A percentile compares a stretch with the other conserved stretches of the same genome.
phyloP scores from a whole-genome alignment of 92 coral and sea anemone species.

The Epizoanthus scotinus region DNA sequence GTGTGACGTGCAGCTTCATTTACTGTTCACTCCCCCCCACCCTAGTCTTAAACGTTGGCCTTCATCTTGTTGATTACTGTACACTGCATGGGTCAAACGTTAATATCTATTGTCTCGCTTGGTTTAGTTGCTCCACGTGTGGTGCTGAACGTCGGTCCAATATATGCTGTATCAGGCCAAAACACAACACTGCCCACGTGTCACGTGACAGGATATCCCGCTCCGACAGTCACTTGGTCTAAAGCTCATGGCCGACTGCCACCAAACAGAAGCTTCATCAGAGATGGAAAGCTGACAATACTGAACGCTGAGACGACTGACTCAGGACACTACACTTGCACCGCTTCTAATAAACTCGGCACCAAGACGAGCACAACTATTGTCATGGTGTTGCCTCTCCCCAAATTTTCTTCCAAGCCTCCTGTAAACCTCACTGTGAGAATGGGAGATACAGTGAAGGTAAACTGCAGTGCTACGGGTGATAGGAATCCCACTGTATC shows the following conservation, averaged over 20 bases:
- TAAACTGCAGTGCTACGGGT: conserved; percentile 55
- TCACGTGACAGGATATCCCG: conserved; percentile 57
- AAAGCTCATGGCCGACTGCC: conserved; percentile 48
- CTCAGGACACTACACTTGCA: conserved; percentile 49
- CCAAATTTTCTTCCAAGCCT: conserved; percentile 43
- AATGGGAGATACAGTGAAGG: background rate
- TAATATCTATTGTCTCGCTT: too few species aligned
- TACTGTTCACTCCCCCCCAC: too few species aligned
- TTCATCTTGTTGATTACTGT: too few species aligned
- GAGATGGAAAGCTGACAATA: conserved; percentile 13
- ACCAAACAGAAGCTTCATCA: conserved; percentile 15
- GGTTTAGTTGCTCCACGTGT: conserved; percentile 41
- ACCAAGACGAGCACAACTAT: conserved; percentile 14
- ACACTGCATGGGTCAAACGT: too few species aligned
- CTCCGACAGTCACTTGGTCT: conserved; percentile 55
- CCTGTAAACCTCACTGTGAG: background rate
- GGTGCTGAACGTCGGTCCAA: conserved; percentile 33
- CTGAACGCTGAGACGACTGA: conserved; percentile 22
- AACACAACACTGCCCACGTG: conserved; percentile 52
- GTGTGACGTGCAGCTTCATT: too few species aligned
- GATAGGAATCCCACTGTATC: conserved; percentile 41
- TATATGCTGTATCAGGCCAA: conserved; percentile 26
- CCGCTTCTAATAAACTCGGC: conserved; percentile 51
- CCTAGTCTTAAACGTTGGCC: too few species aligned
- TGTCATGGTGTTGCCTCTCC: conserved; percentile 30